phyloP scores from a whole-genome alignment of 1,140 invertebrate species.

The Gerris buenoi region DNA sequence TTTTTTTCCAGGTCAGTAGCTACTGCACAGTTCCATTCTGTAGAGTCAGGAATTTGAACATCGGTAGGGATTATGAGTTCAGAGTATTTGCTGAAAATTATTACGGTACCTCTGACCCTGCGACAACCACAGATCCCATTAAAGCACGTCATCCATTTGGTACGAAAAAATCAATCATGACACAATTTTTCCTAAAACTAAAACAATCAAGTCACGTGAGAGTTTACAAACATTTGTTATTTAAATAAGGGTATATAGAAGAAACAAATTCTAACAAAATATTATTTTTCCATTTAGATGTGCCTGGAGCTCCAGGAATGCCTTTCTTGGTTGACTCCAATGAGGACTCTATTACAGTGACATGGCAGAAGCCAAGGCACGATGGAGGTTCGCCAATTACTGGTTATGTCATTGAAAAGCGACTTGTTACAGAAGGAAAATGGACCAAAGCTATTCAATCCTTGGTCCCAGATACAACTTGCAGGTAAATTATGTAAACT shows the following conservation, averaged over 20 bases:
- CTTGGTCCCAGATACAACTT: constrained; percentile 60
- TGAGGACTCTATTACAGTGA: constrained; percentile 84
- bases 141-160: constrained; percentile 89
- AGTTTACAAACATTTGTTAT: not conserved
- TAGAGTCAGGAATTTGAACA: constrained; percentile 75
- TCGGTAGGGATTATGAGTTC: constrained; percentile 91
- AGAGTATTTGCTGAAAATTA: constrained; percentile 94
- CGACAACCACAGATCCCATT: constrained; percentile 71
- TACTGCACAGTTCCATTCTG: constrained; percentile 78
- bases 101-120: constrained; percentile 87
- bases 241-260: not conserved
- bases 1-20: constrained; percentile 50
- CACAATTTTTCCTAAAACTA: no score
- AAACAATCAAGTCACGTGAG: no score
- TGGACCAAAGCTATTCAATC: constrained; percentile 80
- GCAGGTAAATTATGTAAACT: constrained; percentile 34
- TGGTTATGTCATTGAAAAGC: constrained; percentile 86
- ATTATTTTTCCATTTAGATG: no score
- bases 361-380: constrained; percentile 82
- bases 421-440: constrained; percentile 69
- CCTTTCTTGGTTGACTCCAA: constrained; percentile 73
- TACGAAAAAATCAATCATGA: no score
- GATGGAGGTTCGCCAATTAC: constrained; percentile 85
- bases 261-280: no score
- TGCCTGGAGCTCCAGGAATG: constrained; percentile 74